phyloP scores from a whole-genome alignment of 2,797 vertebrate genomes.

The Brachyalestes nurse region DNA sequence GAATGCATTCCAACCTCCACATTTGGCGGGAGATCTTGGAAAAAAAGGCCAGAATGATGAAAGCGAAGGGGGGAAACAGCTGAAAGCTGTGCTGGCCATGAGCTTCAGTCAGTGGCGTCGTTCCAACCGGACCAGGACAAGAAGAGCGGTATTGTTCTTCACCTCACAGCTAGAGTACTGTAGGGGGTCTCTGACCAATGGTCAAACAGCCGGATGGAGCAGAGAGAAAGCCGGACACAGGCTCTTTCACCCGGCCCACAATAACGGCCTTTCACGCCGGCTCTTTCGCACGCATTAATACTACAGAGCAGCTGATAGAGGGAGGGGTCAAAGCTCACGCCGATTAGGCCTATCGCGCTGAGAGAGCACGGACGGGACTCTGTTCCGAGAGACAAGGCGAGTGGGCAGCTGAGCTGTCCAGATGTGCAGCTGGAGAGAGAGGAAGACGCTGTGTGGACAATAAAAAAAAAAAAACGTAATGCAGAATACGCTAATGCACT shows the following conservation, averaged over 20 bases:
- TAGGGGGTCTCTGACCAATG: constrained; percentile 1
- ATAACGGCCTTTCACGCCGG: constrained; percentile 75
- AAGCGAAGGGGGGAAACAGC: constrained; percentile 10
- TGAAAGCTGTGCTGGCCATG: constrained; percentile 8
- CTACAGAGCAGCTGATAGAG: constrained; percentile 58
- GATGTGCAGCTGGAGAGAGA: constrained; percentile 6
- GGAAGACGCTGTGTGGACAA: not conserved
- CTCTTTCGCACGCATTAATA: constrained; percentile 80
- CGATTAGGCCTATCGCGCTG: constrained; percentile 9
- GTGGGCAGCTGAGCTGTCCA: constrained; percentile 14
- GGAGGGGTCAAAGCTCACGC: constrained; percentile 62
- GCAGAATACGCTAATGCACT: no score
- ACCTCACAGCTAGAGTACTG: constrained; percentile 32
- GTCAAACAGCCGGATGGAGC: constrained; percentile 32
- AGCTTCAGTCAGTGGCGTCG: not conserved
- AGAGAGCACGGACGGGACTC: not conserved
- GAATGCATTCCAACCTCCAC: not conserved
- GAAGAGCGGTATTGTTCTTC: constrained; percentile 26
- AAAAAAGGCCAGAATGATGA: not conserved
- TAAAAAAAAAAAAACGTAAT: no score
- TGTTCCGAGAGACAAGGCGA: not conserved
- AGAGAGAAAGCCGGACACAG: constrained; percentile 39
- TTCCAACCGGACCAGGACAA: constrained; percentile 11
- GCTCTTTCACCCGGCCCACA: constrained; percentile 74
- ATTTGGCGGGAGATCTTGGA: not conserved